Evolutionary conservation across 2,888 invertebrate genomes (phyloP).

Genomic region (Euplexia lucipara): DNA sequence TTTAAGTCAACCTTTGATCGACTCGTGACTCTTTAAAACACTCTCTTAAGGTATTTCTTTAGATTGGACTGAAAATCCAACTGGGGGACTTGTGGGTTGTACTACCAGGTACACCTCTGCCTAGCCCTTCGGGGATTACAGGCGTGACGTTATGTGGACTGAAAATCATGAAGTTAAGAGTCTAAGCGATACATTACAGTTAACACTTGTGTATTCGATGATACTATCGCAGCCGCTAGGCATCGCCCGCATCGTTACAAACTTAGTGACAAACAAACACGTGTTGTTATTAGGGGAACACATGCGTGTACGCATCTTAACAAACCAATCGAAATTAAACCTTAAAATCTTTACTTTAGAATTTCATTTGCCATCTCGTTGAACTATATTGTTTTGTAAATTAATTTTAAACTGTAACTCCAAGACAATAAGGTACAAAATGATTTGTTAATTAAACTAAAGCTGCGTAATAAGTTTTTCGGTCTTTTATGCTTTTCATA

Average conservation of each 20-base stretch:
- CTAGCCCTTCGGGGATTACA: too few relatives aligned
- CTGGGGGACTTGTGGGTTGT: too few relatives aligned
- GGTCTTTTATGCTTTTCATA: conserved; percentile 44
- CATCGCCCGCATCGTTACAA: conserved; percentile 66
- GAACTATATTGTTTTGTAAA: neutral
- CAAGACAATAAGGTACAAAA: conserved; percentile 10
- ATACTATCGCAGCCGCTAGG: conserved; percentile 49
- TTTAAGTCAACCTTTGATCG: too few relatives aligned
- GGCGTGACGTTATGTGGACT: too few relatives aligned
- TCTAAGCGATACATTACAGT: neutral
- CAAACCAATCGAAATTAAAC: conserved; percentile 18
- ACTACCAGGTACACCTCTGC: too few relatives aligned
- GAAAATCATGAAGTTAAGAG: neutral
- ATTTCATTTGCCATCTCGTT: neutral
- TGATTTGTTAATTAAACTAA: neutral
- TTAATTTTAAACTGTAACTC: conserved; percentile 5
- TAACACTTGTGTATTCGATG: conserved; percentile 50
- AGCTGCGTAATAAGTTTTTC: conserved; percentile 34
- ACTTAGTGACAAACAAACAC: conserved; percentile 69
- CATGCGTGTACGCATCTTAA: conserved; percentile 58
- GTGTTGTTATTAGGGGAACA: conserved; percentile 61
- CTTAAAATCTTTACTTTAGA: rapidly evolving
- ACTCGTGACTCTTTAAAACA: too few relatives aligned
- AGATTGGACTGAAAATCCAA: too few relatives aligned
- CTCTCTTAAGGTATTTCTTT: too few relatives aligned